Evolutionary conservation across 2,888 invertebrate species (phyloP), one percentile per base, ranked within the genome.

Genomic region (Megamerina dolium): DNA sequence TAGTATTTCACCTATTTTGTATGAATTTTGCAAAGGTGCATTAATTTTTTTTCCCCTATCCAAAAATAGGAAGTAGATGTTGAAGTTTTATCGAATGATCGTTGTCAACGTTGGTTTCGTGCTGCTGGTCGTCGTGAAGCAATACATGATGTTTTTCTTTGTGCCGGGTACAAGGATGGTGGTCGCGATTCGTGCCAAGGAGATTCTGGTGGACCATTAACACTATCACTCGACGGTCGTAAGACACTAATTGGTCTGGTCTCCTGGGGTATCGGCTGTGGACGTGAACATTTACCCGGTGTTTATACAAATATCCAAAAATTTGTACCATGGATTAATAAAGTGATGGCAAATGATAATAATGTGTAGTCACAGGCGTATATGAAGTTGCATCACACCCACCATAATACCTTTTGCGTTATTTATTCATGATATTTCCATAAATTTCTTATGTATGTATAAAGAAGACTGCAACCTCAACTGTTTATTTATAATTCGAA

Each of bases 251-350:
- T 92, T 27, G 92, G 92, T 0, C 77, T 92, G 1, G 92, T 72
- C 5, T 90, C 90, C 0, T 92, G 91, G 91, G 90, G 90, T 46
- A 91, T 91, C 54, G 90, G 90, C 43, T 92, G 92, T 59, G 92
- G 91, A 1, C 75, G 91, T 1, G 90, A 91, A 59, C 90, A 91
- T 59, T 70, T 92, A 6, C 92, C 92, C 0, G 91, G 91, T 2
- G 91, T 92, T 5, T 92, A 92, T 64, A 92, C 92, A 1, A 91
- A 92, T 60, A 89, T 92, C 63, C 90, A 91, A 66, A 87, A 87
- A 66, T 92, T 91, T 65, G 88, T 90, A 53, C 89, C 90, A 16
- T 91, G 91, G 91, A 84, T 91, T 38, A 87, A 88, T 60, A 87
- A 88, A 73, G 82, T 89, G 20, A 80, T 89, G 74, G 69, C 67